These are phyloP conservation scores for Liopterus haemorrhoidalis DNA, from an alignment of 2,888 invertebrate species.

Conservation along the genomic window DNA sequence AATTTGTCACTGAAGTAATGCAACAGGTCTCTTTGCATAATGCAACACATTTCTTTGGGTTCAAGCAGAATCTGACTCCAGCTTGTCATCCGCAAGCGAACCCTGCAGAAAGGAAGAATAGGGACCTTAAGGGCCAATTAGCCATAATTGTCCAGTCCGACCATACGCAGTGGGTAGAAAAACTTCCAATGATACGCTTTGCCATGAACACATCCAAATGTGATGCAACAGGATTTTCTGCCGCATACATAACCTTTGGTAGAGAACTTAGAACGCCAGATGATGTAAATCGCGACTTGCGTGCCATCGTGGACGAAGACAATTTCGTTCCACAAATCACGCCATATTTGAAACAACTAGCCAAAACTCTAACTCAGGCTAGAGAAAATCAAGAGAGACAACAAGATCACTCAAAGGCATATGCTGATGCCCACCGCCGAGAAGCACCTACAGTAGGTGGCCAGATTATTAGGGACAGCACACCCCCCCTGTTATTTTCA, in stretches of 20 bases:
- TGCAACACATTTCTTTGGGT: conserved; percentile 22
- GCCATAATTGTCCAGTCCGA: conserved; percentile 29
- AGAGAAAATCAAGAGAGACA: conserved; percentile 21
- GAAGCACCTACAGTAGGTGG: too few species aligned
- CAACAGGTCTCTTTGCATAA: too few species aligned
- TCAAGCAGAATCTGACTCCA: conserved; percentile 31
- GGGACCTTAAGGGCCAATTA: conserved; percentile 33
- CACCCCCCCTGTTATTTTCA: too few species aligned
- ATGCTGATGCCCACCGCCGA: conserved; percentile 23
- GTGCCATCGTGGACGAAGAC: conserved; percentile 29
- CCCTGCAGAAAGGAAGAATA: conserved; percentile 36
- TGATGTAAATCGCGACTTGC: conserved; percentile 22
- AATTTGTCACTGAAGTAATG: conserved; percentile 38
- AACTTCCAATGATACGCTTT: conserved; percentile 29
- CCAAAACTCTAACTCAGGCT: conserved; percentile 10
- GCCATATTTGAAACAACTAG: conserved; percentile 27
- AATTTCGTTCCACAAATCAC: conserved; percentile 29
- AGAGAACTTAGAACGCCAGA: conserved; percentile 31
- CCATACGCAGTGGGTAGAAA: conserved; percentile 31
- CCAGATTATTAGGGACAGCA: too few species aligned
- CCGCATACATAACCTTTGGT: conserved; percentile 34
- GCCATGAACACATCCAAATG: conserved; percentile 31
- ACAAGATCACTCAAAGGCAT: conserved; percentile 23
- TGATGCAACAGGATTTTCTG: conserved; percentile 26
- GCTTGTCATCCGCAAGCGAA: conserved; percentile 39